Evolutionary conservation across 2,113 vertebrate species (phyloP), one percentile per base, ranked within the genome.

Genomic region (Psilopsiagon aurifrons): DNA sequence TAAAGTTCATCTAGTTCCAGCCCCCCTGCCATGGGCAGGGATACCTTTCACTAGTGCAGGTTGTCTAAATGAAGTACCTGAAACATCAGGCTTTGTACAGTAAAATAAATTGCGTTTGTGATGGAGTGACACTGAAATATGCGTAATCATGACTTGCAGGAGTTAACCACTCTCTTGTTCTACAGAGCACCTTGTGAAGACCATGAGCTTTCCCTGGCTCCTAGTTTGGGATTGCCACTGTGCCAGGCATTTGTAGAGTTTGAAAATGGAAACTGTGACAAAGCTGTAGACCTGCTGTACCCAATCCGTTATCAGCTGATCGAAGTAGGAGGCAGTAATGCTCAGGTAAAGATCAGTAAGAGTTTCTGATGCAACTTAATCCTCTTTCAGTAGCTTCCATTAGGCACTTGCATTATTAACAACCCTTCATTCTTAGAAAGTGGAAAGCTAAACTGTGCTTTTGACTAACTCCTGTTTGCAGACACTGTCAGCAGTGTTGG

Each of bases 231-330:
- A 27, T 62, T 99, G 78, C 98, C 99, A 6, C 97, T 99, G 95
- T 99, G 98, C 97, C 98, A 98, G 97, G 99, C 99, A 39, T 95
- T 99, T 91, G 94, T 98, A 35, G 99, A 98, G 95, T 99, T 98
- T 66, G 96, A 98, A 86, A 96, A 96, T 9, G 98, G 99, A 41
- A 98, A 99, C 80, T 98, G 98, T 11, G 96, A 97, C 81, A 97
- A 90, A 4, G 94, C 97, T 2, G 96, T 99, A 60, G 99, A 99
- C 13, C 97, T 99, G 3, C 98, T 99, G 9, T 96, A 98, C 89
- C 99, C 99, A 16, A 90, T 99, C 54, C 99, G 98, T 90, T 99
- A 99, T 83, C 92, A 88, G 3, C 19, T 99, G 1, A 66, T 97
- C 7, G 62, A 92, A 22, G 83, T 99, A 5, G 99, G 99, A 52